Percentiles rank a stretch among this genome's conserved stretches.
phyloP scores from a whole-genome alignment of 2,113 vertebrate species.

The Excalfactoria chinensis region DNA sequence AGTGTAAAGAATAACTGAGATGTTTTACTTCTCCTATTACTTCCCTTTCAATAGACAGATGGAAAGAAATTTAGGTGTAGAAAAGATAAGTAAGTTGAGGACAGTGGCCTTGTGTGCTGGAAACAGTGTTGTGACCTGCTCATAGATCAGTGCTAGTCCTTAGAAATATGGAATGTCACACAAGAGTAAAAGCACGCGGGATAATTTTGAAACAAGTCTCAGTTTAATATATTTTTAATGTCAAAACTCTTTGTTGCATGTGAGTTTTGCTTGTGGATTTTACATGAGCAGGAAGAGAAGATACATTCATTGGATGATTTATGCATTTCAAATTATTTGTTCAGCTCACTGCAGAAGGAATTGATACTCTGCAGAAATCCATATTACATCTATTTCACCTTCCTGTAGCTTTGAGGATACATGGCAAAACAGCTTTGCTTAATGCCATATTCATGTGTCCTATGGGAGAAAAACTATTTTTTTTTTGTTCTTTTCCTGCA shows the following conservation, averaged over 20 bases:
- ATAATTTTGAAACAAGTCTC: not conserved
- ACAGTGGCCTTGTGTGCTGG: not conserved
- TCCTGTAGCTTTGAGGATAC: conserved; percentile 69
- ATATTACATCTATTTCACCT: conserved; percentile 66
- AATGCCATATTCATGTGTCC: conserved; percentile 78
- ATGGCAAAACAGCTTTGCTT: conserved; percentile 66
- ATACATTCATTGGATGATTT: conserved; percentile 35
- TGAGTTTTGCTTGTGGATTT: conserved; percentile 55
- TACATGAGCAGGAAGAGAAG: conserved; percentile 13
- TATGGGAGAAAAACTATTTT: conserved; percentile 49
- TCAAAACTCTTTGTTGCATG: conserved; percentile 4
- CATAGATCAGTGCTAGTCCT: not conserved
- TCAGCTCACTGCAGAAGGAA: conserved; percentile 27
- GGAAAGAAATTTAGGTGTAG: not conserved
- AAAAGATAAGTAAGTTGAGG: not conserved
- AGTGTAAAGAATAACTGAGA: not conserved
- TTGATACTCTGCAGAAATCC: conserved; percentile 54
- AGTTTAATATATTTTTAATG: conserved; percentile 53
- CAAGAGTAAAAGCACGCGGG: not conserved
- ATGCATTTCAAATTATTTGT: conserved; percentile 57
- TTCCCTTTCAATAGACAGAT: not conserved
- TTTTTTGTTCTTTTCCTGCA: conserved; percentile 69
- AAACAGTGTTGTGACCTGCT: not conserved
- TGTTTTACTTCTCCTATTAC: not conserved
- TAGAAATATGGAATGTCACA: not conserved